Evolutionary conservation across 2,113 vertebrate genomes (phyloP).

Genomic region (Thalassoma bifasciatum): DNA sequence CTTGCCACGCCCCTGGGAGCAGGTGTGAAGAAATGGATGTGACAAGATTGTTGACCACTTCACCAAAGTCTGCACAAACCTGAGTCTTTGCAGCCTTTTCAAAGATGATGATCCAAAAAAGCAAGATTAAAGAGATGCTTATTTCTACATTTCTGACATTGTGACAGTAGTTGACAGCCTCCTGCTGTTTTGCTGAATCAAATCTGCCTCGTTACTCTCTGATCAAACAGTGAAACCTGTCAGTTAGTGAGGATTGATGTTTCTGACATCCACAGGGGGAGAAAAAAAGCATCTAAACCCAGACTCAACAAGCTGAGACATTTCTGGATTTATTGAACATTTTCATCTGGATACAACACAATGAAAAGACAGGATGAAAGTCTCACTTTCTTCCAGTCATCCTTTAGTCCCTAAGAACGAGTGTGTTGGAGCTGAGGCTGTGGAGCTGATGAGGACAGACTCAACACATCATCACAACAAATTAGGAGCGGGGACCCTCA

Average conservation of each 20-base stretch:
- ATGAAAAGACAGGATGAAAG: neutral
- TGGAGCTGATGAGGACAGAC: conserved; percentile 9
- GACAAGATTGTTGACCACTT: neutral
- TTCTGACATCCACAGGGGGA: conserved; percentile 14
- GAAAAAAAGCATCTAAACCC: conserved; percentile 7
- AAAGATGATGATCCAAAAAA: neutral
- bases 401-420: neutral
- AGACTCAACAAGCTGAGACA: conserved; percentile 24
- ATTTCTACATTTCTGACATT: neutral
- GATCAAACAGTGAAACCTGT: conserved; percentile 9
- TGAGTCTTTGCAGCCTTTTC: neutral
- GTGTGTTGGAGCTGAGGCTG: conserved; percentile 11
- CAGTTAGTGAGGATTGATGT: neutral
- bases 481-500: conserved; percentile 28
- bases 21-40: no score
- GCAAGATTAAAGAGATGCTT: neutral
- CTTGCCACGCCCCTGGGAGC: no score
- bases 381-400: conserved; percentile 7
- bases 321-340: conserved; percentile 37
- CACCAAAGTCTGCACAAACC: neutral
- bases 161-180: neutral
- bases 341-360: conserved; percentile 9
- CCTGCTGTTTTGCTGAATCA: conserved; percentile 27
- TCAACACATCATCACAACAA: conserved; percentile 45
- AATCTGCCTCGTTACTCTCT: conserved; percentile 17